Base-by-base conservation (phyloP, 2,797 vertebrate species). In the Pristis pectinata region DNA sequence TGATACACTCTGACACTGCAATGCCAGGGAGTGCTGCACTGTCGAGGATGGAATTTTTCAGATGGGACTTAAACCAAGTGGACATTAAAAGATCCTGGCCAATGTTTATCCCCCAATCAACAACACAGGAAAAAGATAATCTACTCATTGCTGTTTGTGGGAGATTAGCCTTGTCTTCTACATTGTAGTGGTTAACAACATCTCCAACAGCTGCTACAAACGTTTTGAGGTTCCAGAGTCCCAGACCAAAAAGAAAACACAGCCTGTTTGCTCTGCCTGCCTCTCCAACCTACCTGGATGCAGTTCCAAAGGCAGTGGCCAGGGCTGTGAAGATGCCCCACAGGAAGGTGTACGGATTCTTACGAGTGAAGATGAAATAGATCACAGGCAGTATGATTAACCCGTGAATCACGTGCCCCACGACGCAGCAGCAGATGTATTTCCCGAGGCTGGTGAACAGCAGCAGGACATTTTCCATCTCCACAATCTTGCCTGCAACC, bases 281-380 rank as follows among this genome's bases (percentile, higher is more conserved):
- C 5, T n/a, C 5, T 64, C 67, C 24, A 15, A 44, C 59, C 95
- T 94, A 99, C 98, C 98, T 99, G 95, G 98, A 99, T 17, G 98
- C 98, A 0, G 98, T 99, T 94, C 98, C 98, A 0, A 99, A 99
- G 61, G 98, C 98, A 0, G 98, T 99, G 61, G 97, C 98, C 95
- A 99, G 96, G 1, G 98, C 97, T 0, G 97, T 97, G 95, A 98
- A 95, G 91, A 98, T 98, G 17, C 98, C 98, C 97, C 97, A 98
- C 49, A 99, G 97, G 96, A 99, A 99, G 27, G 94, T 96, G 96
- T 98, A 98, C 0, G 98, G 98, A 96, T 99, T 99, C 96, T 97
- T 98, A 27, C 98, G 97, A 0, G 98, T 98, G 64, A 98, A 95
- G 95, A 97, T 0, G 5, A 98, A 98, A 96, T 98, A 99, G 96